Percentiles rank a stretch among this genome's conserved stretches.
Conservation (phyloP, 2,113 vertebrate genomes). For the Poicephalus meyeri region DNA sequence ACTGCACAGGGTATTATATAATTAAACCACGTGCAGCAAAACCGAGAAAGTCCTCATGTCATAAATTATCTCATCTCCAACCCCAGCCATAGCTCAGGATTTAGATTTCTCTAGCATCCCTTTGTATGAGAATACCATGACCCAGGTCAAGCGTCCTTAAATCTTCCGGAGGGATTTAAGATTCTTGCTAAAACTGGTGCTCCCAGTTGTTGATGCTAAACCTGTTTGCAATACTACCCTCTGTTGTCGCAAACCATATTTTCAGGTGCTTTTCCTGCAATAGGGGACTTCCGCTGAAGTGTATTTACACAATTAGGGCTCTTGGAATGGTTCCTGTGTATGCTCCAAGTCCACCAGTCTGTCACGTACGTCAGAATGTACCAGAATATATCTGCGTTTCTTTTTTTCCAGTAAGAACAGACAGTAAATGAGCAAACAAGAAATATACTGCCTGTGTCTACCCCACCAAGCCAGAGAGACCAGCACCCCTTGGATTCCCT, state of each 20-base stretch:
- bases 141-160: background rate
- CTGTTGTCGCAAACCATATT: background rate
- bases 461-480: background rate
- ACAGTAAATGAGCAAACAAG: background rate
- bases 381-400: background rate
- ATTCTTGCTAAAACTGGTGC: background rate
- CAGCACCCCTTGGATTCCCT: background rate
- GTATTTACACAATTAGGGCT: background rate
- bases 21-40: rapidly evolving
- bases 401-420: background rate
- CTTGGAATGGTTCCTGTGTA: background rate
- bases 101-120: background rate
- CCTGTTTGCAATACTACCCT: background rate
- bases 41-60: background rate
- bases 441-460: background rate
- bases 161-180: background rate
- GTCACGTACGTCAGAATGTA: background rate
- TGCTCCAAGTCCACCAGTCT: background rate
- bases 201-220: background rate
- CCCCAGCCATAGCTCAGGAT: background rate
- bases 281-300: background rate
- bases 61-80: background rate
- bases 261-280: background rate
- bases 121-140: background rate
- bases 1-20: background rate